Evolutionary conservation across 2,113 vertebrate genomes (phyloP).

Genomic region (Melanotaenia duboulayi): DNA sequence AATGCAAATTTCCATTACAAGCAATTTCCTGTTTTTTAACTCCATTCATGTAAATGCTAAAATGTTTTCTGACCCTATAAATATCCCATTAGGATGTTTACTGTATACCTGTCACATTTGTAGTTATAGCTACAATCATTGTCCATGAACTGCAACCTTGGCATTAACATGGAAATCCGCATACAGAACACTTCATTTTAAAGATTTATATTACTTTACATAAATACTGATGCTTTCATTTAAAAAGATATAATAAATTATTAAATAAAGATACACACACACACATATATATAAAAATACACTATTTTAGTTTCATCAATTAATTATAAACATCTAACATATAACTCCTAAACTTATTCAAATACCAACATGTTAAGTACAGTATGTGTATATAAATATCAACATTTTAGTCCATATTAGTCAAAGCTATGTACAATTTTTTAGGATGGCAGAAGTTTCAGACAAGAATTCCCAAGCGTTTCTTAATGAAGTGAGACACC

Average conservation of each 20-base stretch:
- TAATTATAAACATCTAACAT: conserved; percentile 24
- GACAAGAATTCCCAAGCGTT: conserved; percentile 74
- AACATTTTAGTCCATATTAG: conserved; percentile 57
- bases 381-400: conserved; percentile 60
- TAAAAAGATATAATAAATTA: conserved; percentile 28
- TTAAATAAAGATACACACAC: conserved; percentile 18
- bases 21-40: background rate
- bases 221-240: conserved; percentile 38
- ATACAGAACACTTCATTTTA: conserved; percentile 27
- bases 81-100: background rate
- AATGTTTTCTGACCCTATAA: background rate
- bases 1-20: conserved; percentile 2
- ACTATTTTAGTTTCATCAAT: conserved; percentile 29
- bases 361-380: conserved; percentile 55
- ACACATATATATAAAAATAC: conserved; percentile 6
- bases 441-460: conserved; percentile 31
- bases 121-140: background rate
- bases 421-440: conserved; percentile 53
- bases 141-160: background rate
- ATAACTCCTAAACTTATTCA: conserved; percentile 53
- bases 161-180: conserved; percentile 9
- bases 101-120: background rate
- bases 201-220: conserved; percentile 22
- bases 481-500: conserved; percentile 87
- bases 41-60: background rate